Evolutionary conservation across 2,113 vertebrate genomes (phyloP).

Genomic region (Glaucomys volans): DNA sequence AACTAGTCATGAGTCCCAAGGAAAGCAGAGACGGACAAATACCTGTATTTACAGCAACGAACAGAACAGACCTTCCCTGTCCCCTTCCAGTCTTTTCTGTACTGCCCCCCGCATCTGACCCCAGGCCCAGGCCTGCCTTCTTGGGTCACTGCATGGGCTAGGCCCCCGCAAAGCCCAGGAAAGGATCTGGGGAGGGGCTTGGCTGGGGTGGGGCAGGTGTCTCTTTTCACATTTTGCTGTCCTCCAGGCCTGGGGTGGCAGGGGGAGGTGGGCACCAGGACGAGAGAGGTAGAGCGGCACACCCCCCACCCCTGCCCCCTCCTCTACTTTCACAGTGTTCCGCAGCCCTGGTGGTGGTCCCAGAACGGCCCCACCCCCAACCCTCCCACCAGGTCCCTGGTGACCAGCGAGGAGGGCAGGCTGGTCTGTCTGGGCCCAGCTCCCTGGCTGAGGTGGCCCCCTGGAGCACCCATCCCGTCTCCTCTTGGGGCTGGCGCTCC

Average conservation of each 20-base stretch:
- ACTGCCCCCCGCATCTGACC: neutral
- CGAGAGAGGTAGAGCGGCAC: conserved; percentile 60
- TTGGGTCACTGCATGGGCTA: neutral
- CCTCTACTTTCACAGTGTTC: conserved; percentile 80
- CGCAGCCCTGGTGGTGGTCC: neutral
- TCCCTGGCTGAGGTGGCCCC: neutral
- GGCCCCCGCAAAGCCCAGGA: neutral
- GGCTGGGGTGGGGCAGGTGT: neutral
- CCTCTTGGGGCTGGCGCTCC: neutral
- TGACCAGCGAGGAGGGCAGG: neutral
- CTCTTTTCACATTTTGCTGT: conserved; percentile 79
- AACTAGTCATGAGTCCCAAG: neutral
- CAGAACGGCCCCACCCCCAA: rapidly evolving
- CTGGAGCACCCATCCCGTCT: too few relatives aligned
- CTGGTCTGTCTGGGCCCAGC: neutral
- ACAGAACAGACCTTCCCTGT: conserved; percentile 52
- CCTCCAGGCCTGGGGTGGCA: conserved; percentile 23
- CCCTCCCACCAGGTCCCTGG: neutral
- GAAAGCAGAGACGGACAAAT: conserved; percentile 75
- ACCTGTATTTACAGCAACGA: conserved; percentile 88
- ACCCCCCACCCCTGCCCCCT: neutral
- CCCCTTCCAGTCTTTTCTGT: conserved; percentile 66
- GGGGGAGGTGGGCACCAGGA: neutral
- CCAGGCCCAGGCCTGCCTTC: neutral
- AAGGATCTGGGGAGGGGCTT: neutral